Conservation (phyloP, 2,113 vertebrate genomes). For the Meles meles region DNA sequence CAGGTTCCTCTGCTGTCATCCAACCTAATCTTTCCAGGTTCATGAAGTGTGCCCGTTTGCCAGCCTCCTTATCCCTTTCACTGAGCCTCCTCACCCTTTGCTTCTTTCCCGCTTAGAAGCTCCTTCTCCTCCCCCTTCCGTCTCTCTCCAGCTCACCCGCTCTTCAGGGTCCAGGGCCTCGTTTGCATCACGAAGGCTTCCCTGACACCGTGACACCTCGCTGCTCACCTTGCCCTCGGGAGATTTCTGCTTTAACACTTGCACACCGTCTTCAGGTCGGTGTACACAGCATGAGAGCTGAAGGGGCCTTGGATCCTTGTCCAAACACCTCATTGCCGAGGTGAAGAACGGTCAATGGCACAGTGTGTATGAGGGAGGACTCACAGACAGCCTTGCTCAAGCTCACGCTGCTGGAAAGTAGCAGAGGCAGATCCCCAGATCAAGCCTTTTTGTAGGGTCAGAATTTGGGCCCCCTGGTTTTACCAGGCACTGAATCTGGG, state of each 20-base stretch:
- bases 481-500: fast-evolving
- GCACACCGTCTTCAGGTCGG: not conserved
- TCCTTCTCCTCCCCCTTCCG: not conserved
- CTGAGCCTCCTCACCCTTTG: not conserved
- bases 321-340: not conserved
- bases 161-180: not conserved
- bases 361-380: not conserved
- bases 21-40: not conserved
- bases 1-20: not conserved
- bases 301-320: not conserved
- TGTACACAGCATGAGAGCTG: not conserved
- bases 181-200: not conserved
- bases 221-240: not conserved
- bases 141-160: not conserved
- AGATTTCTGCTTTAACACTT: not conserved
- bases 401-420: not conserved
- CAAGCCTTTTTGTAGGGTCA: not conserved
- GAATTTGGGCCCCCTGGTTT: not conserved
- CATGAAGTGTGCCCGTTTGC: not conserved
- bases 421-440: not conserved
- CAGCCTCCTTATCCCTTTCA: not conserved
- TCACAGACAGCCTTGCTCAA: not conserved
- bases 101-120: not conserved
- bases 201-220: too few species aligned
- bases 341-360: not conserved